phyloP scores from a whole-genome alignment of 1,140 invertebrate genomes.

The Drosophila orena region DNA sequence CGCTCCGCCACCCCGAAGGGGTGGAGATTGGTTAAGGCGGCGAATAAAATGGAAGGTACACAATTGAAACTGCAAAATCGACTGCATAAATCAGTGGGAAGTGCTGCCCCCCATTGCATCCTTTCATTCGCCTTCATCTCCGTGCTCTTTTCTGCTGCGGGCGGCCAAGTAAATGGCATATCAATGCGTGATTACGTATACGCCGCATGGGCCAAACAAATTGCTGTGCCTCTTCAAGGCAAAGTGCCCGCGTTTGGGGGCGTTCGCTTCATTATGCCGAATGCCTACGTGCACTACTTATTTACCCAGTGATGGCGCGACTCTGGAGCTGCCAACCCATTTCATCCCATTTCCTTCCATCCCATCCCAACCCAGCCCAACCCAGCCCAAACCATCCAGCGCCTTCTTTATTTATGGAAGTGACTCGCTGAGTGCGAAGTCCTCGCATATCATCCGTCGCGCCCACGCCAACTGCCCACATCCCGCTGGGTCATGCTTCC shows the following conservation, averaged over 20 bases:
- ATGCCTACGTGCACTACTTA: constrained; percentile 81
- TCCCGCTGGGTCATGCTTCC: constrained; percentile 52
- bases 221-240: constrained; percentile 24
- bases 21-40: constrained; percentile 33
- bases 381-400: constrained; percentile 1
- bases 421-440: constrained; percentile 56
- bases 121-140: neutral
- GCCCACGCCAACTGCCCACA: constrained; percentile 31
- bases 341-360: too few species aligned
- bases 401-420: constrained; percentile 54
- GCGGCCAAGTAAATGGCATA: constrained; percentile 70
- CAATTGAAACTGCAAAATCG: constrained; percentile 69
- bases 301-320: constrained; percentile 77
- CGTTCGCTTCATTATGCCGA: constrained; percentile 73
- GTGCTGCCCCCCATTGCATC: neutral
- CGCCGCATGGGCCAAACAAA: constrained; percentile 65
- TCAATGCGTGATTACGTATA: constrained; percentile 82
- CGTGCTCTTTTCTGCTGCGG: constrained; percentile 33
- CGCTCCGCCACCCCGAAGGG: constrained; percentile 9
- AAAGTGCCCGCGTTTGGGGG: constrained; percentile 1
- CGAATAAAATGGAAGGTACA: constrained; percentile 48
- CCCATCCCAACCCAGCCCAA: neutral
- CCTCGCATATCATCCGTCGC: constrained; percentile 45
- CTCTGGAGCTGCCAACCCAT: constrained; percentile 20
- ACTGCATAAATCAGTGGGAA: constrained; percentile 68